These are phyloP conservation scores for Battus philenor DNA, from an alignment of 1,140 invertebrate genomes.

Conservation along the genomic window DNA sequence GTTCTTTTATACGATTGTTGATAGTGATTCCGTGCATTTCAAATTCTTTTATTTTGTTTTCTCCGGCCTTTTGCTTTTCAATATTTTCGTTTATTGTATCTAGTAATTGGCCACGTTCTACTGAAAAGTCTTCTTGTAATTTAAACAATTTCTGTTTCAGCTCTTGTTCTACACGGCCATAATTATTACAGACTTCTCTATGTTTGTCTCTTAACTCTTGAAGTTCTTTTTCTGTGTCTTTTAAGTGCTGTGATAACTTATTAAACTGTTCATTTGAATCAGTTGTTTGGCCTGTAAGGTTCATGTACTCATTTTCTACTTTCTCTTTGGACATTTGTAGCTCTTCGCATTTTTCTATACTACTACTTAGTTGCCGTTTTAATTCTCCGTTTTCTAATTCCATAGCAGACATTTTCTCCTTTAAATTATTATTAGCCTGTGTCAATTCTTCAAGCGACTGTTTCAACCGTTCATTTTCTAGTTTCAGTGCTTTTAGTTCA, in stretches of 20 bases:
- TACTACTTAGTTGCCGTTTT: slow-evolving; percentile 56
- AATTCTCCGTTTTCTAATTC: slow-evolving; percentile 69
- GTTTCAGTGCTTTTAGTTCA: slow-evolving; percentile 61
- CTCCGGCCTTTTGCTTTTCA: slow-evolving; percentile 45
- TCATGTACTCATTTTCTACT: slow-evolving; percentile 66
- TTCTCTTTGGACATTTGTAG: slow-evolving; percentile 68
- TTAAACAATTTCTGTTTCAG: slow-evolving; percentile 70
- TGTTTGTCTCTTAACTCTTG: slow-evolving; percentile 65
- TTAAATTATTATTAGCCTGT: slow-evolving; percentile 48
- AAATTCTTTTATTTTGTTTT: slow-evolving; percentile 54
- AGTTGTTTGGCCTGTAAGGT: slow-evolving; percentile 62
- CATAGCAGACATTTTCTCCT: slow-evolving; percentile 53
- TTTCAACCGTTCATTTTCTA: slow-evolving; percentile 65
- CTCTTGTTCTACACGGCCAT: slow-evolving; percentile 64
- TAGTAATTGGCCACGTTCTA: slow-evolving; percentile 50
- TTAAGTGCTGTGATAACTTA: slow-evolving; percentile 62
- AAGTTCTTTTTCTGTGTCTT: slow-evolving; percentile 68
- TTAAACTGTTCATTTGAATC: slow-evolving; percentile 72
- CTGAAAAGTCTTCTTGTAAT: slow-evolving; percentile 59
- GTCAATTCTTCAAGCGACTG: slow-evolving; percentile 53
- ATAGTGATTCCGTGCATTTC: slow-evolving; percentile 37
- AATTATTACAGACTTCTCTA: slow-evolving; percentile 59
- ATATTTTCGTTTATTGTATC: slow-evolving; percentile 45
- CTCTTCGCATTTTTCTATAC: slow-evolving; percentile 58
- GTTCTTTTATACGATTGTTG: slow-evolving; percentile 41